Percentiles rank a stretch among this genome's conserved stretches.
Evolutionary conservation across 1,140 invertebrate species (phyloP).

Genomic region (Saccostrea cuccullata): DNA sequence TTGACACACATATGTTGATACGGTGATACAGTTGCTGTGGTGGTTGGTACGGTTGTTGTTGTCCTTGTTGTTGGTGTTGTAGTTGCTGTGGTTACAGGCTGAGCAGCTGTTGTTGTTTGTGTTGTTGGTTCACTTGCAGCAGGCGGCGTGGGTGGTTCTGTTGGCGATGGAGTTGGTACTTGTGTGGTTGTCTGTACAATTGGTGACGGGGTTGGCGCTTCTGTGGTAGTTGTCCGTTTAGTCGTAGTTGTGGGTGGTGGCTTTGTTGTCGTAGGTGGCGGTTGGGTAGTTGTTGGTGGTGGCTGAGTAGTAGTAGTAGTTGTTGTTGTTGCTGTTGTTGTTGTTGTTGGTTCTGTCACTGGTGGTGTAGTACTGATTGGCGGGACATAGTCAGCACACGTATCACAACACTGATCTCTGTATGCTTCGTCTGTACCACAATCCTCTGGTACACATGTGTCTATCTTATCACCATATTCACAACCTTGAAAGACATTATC

Average conservation of each 20-base stretch:
- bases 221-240: background rate
- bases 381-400: constrained; percentile 6
- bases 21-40: background rate
- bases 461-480: constrained; percentile 19
- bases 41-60: background rate
- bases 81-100: background rate
- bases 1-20: background rate
- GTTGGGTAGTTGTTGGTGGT: background rate
- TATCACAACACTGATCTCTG: constrained; percentile 4
- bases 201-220: background rate
- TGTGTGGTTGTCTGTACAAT: background rate
- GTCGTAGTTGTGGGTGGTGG: background rate
- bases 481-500: background rate
- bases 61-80: background rate
- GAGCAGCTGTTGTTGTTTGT: background rate
- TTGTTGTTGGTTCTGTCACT: background rate
- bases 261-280: too few species aligned
- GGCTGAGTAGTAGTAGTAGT: background rate
- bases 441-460: background rate
- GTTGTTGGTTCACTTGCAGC: background rate
- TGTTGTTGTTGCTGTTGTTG: background rate
- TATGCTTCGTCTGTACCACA: constrained; percentile 3
- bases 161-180: background rate
- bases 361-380: background rate
- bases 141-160: background rate